Evolutionary conservation across 2,113 vertebrate genomes (phyloP).

Genomic region (Tetraodon nigroviridis): DNA sequence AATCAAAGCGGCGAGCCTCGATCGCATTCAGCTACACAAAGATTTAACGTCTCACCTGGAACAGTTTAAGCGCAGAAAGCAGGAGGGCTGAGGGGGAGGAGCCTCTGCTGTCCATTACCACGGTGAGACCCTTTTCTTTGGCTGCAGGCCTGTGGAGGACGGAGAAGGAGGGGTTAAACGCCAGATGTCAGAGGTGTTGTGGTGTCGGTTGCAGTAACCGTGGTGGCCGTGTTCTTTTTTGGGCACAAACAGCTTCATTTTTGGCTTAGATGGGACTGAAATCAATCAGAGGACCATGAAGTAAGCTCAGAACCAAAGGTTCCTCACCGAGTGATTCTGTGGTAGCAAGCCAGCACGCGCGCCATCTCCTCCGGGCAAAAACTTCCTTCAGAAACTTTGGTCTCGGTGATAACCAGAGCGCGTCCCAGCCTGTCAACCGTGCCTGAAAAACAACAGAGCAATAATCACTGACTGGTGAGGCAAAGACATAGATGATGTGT

Average conservation of each 20-base stretch:
- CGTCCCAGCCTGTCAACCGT: conserved; percentile 81
- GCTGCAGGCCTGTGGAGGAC: conserved; percentile 73
- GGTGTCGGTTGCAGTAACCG: too few relatives aligned
- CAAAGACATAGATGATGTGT: background rate
- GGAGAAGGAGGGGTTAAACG: background rate
- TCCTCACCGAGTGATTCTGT: conserved; percentile 80
- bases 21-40: conserved; percentile 10
- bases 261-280: too few relatives aligned
- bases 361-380: conserved; percentile 62
- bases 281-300: too few relatives aligned
- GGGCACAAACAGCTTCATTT: too few relatives aligned
- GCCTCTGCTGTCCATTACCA: conserved; percentile 79
- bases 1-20: too few relatives aligned
- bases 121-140: conserved; percentile 76
- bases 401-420: conserved; percentile 73
- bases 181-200: too few relatives aligned
- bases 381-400: conserved; percentile 59
- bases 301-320: too few relatives aligned
- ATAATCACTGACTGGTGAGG: background rate
- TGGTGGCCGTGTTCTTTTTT: too few relatives aligned
- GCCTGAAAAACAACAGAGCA: conserved; percentile 47
- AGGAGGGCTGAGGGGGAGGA: conserved; percentile 60
- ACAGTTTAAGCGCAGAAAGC: conserved; percentile 66
- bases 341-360: conserved; percentile 74
- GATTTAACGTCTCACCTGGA: conserved; percentile 67